A percentile compares a stretch with the other conserved stretches of the same genome.
Evolutionary conservation across 2,888 invertebrate species (phyloP).

Genomic region (Aleiodes alternator): DNA sequence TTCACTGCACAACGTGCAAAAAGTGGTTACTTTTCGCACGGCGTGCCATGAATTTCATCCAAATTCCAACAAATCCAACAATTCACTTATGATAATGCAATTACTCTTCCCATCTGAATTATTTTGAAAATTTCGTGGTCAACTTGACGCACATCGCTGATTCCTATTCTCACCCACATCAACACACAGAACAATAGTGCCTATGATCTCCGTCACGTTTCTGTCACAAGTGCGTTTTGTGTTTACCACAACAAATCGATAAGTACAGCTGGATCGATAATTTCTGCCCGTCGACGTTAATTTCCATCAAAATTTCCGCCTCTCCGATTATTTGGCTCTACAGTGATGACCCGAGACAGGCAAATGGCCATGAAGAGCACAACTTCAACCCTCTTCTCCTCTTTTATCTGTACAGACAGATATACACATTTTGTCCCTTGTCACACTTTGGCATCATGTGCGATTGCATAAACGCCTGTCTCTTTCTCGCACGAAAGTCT

Average conservation of each 20-base stretch:
- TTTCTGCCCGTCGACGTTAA: slow-evolving; percentile 13
- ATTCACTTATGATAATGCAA: not conserved
- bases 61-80: not conserved
- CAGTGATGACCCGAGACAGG: slow-evolving; percentile 7
- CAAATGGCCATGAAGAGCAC: slow-evolving; percentile 3
- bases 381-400: not conserved
- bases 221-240: slow-evolving; percentile 20
- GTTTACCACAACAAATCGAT: slow-evolving; percentile 20
- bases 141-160: slow-evolving; percentile 15
- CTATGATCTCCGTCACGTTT: slow-evolving; percentile 15
- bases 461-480: slow-evolving; percentile 31
- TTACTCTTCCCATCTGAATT: not conserved
- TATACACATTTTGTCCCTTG: slow-evolving; percentile 16
- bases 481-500: not conserved
- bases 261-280: slow-evolving; percentile 9
- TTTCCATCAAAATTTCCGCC: slow-evolving; percentile 24
- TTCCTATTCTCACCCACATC: slow-evolving; percentile 8
- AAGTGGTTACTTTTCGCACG: too few relatives aligned
- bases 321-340: not conserved
- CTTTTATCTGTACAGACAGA: not conserved
- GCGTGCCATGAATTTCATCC: not conserved
- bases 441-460: slow-evolving; percentile 36
- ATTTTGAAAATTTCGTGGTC: not conserved
- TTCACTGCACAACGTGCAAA: too few relatives aligned
- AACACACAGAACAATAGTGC: not conserved